These are phyloP conservation scores for Oreortyx pictus DNA, from an alignment of 2,797 vertebrate species.

Conservation along the genomic window DNA sequence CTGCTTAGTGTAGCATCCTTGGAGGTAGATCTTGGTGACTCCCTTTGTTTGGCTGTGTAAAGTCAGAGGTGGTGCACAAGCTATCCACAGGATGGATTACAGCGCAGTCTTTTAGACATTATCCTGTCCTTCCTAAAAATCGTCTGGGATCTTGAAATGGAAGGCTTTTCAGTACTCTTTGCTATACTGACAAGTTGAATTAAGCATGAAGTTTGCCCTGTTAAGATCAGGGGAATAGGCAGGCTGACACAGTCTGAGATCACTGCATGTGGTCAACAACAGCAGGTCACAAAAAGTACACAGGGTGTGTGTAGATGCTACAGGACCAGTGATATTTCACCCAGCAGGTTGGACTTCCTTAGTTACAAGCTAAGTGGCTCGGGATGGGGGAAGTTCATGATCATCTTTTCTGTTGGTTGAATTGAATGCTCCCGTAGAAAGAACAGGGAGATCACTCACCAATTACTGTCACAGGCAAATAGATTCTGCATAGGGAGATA, in stretches of 20 bases:
- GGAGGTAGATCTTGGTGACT: not conserved
- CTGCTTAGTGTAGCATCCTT: not conserved
- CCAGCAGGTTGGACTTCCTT: not conserved
- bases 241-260: not conserved
- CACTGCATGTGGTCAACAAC: not conserved
- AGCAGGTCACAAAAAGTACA: not conserved
- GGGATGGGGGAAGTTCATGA: not conserved
- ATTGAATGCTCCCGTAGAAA: not conserved
- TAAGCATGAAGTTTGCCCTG: not conserved
- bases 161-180: not conserved
- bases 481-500: not conserved
- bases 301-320: not conserved
- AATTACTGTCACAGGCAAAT: not conserved
- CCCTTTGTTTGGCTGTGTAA: not conserved
- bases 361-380: not conserved
- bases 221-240: not conserved
- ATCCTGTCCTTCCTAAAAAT: not conserved
- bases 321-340: not conserved
- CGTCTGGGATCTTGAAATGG: not conserved
- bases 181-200: no score
- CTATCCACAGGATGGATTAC: not conserved
- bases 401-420: not conserved
- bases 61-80: not conserved
- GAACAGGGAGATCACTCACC: not conserved
- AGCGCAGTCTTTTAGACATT: not conserved